phyloP scores from a whole-genome alignment of 2,113 vertebrate genomes.

The Bubo scandiacus region DNA sequence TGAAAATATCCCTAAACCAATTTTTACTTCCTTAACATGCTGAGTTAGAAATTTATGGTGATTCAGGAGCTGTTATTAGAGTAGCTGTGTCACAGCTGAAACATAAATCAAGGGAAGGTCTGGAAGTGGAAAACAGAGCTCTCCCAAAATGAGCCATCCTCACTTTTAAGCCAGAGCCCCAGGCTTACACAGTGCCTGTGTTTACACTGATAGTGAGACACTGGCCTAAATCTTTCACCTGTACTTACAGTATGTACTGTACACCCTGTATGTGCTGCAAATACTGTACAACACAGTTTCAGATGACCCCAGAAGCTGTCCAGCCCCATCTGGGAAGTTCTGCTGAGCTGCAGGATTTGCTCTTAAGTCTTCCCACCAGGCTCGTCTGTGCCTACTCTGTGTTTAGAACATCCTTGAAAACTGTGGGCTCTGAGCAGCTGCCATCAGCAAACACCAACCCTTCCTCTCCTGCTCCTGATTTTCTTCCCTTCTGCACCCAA shows the following conservation, averaged over 20 bases:
- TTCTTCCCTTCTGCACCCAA: background rate
- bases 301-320: background rate
- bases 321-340: background rate
- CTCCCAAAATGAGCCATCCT: background rate
- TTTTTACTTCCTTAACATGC: background rate
- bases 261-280: background rate
- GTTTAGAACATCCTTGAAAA: background rate
- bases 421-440: rapidly evolving
- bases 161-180: background rate
- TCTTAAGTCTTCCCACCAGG: background rate
- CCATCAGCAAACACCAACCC: background rate
- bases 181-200: rapidly evolving
- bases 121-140: background rate
- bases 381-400: rapidly evolving
- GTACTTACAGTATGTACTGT: background rate
- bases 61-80: background rate
- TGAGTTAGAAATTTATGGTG: background rate
- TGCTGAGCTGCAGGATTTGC: background rate
- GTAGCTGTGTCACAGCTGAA: background rate
- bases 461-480: background rate
- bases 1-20: background rate
- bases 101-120: background rate
- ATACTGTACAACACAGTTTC: background rate
- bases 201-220: background rate
- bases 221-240: background rate